These are phyloP conservation scores for Syngnathus rostellatus DNA, from an alignment of 2,797 vertebrate genomes.

Conservation along the genomic window DNA sequence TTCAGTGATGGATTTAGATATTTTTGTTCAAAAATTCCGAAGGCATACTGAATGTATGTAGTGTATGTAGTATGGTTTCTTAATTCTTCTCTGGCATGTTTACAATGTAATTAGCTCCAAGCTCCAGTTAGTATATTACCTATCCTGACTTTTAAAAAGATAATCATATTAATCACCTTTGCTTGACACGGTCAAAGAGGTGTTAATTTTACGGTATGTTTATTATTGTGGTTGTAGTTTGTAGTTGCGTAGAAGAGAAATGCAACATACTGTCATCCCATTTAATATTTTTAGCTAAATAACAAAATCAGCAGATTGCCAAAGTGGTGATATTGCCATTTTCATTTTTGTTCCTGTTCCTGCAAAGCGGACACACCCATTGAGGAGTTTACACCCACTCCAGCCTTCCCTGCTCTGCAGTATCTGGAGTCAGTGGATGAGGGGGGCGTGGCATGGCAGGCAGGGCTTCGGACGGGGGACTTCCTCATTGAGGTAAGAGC, in stretches of 20 bases:
- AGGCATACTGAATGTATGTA: no score
- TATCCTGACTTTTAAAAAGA: no score
- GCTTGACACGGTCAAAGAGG: no score
- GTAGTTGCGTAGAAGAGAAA: neutral
- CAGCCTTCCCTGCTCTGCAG: constrained; percentile 93
- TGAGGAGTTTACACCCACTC: constrained; percentile 94
- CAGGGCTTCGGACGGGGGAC: constrained; percentile 90
- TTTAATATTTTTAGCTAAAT: neutral
- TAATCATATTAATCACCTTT: no score
- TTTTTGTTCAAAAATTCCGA: no score
- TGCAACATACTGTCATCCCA: neutral
- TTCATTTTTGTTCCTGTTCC: neutral
- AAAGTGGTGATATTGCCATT: neutral
- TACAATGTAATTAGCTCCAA: no score
- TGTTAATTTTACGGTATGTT: no score
- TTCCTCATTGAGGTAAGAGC: constrained; percentile 92
- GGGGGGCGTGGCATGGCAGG: constrained; percentile 94
- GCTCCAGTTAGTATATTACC: no score
- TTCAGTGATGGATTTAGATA: neutral
- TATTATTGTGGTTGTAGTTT: neutral
- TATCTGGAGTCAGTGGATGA: constrained; percentile 98
- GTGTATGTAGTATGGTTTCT: no score
- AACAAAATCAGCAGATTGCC: neutral
- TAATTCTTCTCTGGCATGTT: neutral
- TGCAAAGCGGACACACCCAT: constrained; percentile 88